Evolutionary conservation across 2,888 invertebrate species (phyloP).

Genomic region (Pseudanteris insignis): DNA sequence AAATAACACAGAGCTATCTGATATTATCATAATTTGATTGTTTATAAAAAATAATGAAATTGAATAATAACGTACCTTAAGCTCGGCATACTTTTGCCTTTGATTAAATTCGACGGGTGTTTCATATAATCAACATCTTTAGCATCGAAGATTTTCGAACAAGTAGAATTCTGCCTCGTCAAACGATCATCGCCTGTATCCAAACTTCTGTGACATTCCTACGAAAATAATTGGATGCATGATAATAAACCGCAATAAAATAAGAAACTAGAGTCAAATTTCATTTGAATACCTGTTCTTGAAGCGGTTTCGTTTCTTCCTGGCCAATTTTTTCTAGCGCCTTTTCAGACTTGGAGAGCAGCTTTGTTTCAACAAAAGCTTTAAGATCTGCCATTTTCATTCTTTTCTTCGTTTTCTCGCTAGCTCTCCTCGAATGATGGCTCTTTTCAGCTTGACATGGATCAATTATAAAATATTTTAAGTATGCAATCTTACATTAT

Average conservation of each 20-base stretch:
- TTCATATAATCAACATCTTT: constrained; percentile 69
- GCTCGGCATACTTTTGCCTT: constrained; percentile 97
- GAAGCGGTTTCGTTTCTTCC: constrained; percentile 70
- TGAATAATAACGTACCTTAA: constrained; percentile 84
- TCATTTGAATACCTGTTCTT: constrained; percentile 40
- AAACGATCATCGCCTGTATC: constrained; percentile 82
- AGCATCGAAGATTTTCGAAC: constrained; percentile 71
- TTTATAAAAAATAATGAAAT: background rate
- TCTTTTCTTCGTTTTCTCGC: constrained; percentile 84
- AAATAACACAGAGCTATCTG: background rate
- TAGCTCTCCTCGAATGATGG: constrained; percentile 73
- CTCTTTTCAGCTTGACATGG: constrained; percentile 64
- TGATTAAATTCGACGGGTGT: constrained; percentile 77
- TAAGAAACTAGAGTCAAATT: too few species aligned
- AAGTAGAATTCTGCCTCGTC: constrained; percentile 76
- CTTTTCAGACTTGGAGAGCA: constrained; percentile 90
- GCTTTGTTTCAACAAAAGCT: constrained; percentile 90
- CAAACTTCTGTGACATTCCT: constrained; percentile 85
- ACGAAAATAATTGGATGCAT: too few species aligned
- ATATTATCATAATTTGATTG: background rate
- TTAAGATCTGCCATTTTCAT: constrained; percentile 93
- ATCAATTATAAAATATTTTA: too few species aligned
- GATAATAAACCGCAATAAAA: too few species aligned
- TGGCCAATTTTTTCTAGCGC: constrained; percentile 89
- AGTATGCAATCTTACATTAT: too few species aligned